Base-by-base conservation (phyloP, 2,113 vertebrate species). In the Poeciliopsis turrubarensis region DNA sequence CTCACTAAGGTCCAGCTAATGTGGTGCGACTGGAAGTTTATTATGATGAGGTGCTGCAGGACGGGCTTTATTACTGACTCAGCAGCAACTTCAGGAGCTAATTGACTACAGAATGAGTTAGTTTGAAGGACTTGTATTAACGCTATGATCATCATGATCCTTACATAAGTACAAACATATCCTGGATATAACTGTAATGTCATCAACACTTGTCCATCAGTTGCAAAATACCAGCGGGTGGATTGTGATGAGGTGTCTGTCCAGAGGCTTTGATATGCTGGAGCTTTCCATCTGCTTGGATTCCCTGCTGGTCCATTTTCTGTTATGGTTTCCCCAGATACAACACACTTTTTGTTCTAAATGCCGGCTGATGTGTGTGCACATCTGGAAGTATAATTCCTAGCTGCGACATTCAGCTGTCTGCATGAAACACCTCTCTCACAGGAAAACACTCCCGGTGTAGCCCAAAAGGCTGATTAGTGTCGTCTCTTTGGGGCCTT, bases 301-400 rank as follows among this genome's bases (percentile, higher is more conserved):
- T 60, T 75, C 34, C 57, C 41, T 61, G 69, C 75, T 67, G 63
- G 60, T 71, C 65, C 69, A 83, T 86, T 57, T 88, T 77, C 89
- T 92, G 86, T 89, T 87, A 79, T 89, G 89, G 86, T 92, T 89
- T 88, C 82, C 77, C 80, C 27, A 26, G 84, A 89, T 78, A 75
- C 80, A 85, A 82, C 82, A 89, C 65, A 73, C 78, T 47, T 77
- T 86, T 80, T 80, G 66, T 62, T 83, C 72, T 37, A 65, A 66
- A 79, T 60, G 32, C 39, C 34, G 73, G 26, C 65, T 77, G 86
- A 79, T 79, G 44, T 79, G 78, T 72, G 68, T 72, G 78, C 87
- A 90, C 92, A 92, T 92, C 89, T 93, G 92, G 91, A 89, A 73
- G 72, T 30, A 14, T 60, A 70, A n/a, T 62, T 75, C 19, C 60